These are phyloP conservation scores for Trachelus tabidus DNA, from an alignment of 2,888 invertebrate species.

Conservation along the genomic window DNA sequence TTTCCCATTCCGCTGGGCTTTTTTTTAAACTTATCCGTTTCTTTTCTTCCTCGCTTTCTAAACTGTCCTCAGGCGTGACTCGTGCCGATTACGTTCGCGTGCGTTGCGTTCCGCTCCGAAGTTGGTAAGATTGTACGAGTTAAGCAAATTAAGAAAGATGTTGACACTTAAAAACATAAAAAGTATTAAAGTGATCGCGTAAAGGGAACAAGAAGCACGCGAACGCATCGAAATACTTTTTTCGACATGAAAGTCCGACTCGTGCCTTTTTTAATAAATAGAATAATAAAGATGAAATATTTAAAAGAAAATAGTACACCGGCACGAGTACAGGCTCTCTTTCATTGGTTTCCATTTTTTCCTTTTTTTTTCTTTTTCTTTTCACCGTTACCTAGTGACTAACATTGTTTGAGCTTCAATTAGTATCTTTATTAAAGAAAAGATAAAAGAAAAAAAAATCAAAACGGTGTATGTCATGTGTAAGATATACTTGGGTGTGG, in stretches of 20 bases:
- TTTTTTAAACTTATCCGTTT: too few species aligned
- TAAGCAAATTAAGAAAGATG: too few species aligned
- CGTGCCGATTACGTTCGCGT: constrained; percentile 13
- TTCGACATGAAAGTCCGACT: constrained; percentile 30
- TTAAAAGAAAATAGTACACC: too few species aligned
- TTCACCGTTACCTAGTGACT: constrained; percentile 66
- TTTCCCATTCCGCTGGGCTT: too few species aligned
- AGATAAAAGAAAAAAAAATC: constrained; percentile 20
- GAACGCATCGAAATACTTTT: neutral
- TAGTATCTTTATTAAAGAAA: constrained; percentile 59
- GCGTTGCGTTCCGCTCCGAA: too few species aligned
- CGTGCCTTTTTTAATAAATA: constrained; percentile 37
- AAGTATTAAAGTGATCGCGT: neutral
- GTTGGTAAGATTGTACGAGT: too few species aligned
- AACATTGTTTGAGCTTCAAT: constrained; percentile 67
- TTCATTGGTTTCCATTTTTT: too few species aligned
- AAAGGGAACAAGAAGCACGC: neutral
- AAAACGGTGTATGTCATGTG: constrained; percentile 67
- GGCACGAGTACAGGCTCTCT: too few species aligned
- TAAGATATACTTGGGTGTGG: constrained; percentile 66
- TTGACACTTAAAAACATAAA: neutral
- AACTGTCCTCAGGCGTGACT: constrained; percentile 47
- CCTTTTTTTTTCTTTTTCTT: constrained; percentile 46
- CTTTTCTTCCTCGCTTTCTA: constrained; percentile 5
- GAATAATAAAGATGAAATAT: constrained; percentile 42